phyloP scores from a whole-genome alignment of 2,113 vertebrate species.

The Noturus placidus region DNA sequence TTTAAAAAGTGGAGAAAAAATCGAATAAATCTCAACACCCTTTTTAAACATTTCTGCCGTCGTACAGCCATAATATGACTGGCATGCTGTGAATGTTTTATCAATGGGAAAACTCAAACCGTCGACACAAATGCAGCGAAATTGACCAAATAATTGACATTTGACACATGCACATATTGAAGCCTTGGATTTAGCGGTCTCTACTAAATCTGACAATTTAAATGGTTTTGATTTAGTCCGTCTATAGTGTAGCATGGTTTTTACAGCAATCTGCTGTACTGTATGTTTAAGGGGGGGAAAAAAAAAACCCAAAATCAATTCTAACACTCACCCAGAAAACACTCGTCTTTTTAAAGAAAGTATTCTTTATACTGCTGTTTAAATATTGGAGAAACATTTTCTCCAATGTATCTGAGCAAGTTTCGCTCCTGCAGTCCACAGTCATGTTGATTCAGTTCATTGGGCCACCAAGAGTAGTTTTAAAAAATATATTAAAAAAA shows the following conservation, averaged over 20 bases:
- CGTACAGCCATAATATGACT: neutral
- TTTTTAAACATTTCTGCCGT: neutral
- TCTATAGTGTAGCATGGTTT: neutral
- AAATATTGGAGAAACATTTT: neutral
- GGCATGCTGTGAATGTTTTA: neutral
- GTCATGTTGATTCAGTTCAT: neutral
- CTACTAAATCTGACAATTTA: neutral
- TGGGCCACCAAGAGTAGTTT: neutral
- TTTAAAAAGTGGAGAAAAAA: neutral
- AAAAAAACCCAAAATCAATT: too few relatives aligned
- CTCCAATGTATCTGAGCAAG: neutral
- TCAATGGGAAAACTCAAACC: neutral
- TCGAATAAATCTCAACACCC: too few relatives aligned
- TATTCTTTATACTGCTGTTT: neutral
- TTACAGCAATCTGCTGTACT: neutral
- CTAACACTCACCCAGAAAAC: neutral
- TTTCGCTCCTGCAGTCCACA: neutral
- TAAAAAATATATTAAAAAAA: neutral
- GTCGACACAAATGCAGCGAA: neutral
- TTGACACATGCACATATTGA: neutral
- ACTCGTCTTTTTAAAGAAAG: neutral
- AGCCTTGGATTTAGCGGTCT: neutral
- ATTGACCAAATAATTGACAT: neutral
- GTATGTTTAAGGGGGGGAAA: neutral
- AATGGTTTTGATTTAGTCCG: neutral